Percentiles rank a stretch among this genome's conserved stretches.
Conservation (phyloP, 2,113 vertebrate genomes). For the Engystomops pustulosus region DNA sequence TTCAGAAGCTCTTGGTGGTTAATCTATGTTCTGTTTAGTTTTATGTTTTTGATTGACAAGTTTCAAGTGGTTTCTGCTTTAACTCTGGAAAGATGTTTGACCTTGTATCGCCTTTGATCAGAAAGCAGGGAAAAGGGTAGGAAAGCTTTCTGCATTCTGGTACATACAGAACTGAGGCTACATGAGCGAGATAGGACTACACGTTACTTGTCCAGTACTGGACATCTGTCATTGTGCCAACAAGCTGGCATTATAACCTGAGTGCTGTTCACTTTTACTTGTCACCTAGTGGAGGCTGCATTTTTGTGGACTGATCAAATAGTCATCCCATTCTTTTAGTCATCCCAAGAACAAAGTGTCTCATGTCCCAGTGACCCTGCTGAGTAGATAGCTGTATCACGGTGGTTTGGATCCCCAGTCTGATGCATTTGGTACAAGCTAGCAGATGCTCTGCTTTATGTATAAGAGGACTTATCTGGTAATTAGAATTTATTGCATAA, state of each 20-base stretch:
- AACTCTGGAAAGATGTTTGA: neutral
- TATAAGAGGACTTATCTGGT: neutral
- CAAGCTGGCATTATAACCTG: neutral
- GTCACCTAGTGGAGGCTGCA: neutral
- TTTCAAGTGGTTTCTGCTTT: constrained; percentile 27
- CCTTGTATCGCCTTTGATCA: neutral
- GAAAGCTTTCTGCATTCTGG: constrained; percentile 6
- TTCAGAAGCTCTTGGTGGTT: neutral
- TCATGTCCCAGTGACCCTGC: neutral
- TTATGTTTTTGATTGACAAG: constrained; percentile 6
- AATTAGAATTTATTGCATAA: too few relatives aligned
- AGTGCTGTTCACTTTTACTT: neutral
- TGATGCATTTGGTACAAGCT: neutral
- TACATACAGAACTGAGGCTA: neutral
- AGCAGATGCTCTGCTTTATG: neutral
- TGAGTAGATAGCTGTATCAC: neutral
- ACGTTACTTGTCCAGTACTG: neutral
- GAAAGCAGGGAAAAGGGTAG: neutral
- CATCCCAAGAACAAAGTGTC: neutral
- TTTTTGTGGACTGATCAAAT: neutral
- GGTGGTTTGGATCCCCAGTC: neutral
- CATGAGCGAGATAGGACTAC: neutral
- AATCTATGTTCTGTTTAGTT: constrained; percentile 13
- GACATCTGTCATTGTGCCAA: neutral
- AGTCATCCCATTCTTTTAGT: neutral